Evolutionary conservation across 2,888 invertebrate species (phyloP), one percentile per base, ranked within the genome.

Genomic region (Nemapogon koenigi): DNA sequence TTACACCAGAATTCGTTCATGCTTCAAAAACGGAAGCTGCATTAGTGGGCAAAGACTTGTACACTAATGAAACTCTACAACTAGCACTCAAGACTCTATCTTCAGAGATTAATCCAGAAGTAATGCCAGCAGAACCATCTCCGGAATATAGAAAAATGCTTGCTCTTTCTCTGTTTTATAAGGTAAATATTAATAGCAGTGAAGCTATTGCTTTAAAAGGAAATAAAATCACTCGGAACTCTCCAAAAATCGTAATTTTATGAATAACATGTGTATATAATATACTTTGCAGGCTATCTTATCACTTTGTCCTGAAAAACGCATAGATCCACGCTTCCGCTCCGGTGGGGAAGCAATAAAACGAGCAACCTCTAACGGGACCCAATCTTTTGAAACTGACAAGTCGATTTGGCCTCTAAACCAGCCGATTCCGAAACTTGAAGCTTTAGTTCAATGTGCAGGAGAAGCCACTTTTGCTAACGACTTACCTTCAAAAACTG

Each of bases 401-500:
- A 79, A 84, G 52, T 75, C 72, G 18, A 54, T 86, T 13, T 91
- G 87, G 82, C 92, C 93, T 1, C 53, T 92, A n/a, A 88, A 86
- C 43, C 76, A 91, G 53, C 88, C 91, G 0, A 66, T 91, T 6
- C 81, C 85, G 0, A 93, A 94, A 59, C 47, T 89, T 18, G 91
- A 91, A 64, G 87, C 87, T 1, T 58, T 86, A 4, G 73, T 83
- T 27, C 86, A 87, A 49, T 83, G 84, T 45, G 71, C 83, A 49
- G 94, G 94, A 1, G 90, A 91, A 59, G 90, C 90, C 0, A 81
- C 84, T 39, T 95, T 89, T 61, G 72, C 87, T 13, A 88, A 89
- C 54, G 94, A 94, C 57, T 70, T 89, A 16, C 85, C 87, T 15
- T 70, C 75, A 0, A 71, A 82, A 35, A 81, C 81, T 0, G 76